phyloP scores from a whole-genome alignment of 1,140 invertebrate species.

The Zaprionus capensis region DNA sequence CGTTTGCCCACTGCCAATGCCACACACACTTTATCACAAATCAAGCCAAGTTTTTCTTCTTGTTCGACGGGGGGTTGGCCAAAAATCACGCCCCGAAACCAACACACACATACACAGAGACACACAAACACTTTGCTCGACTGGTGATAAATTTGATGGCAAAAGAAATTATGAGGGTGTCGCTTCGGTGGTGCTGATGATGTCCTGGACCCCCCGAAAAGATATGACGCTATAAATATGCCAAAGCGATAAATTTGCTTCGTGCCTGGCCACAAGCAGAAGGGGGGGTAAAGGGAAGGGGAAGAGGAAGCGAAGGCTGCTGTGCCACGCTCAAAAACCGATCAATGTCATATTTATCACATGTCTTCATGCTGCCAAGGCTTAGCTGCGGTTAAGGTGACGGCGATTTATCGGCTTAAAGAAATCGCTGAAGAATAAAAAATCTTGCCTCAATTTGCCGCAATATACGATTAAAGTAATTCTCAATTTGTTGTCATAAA shows the following conservation, averaged over 20 bases:
- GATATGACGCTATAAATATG: slow-evolving; percentile 80
- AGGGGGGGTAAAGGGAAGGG: not conserved
- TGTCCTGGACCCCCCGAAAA: slow-evolving; percentile 71
- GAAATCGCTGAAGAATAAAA: not conserved
- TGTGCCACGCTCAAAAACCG: slow-evolving; percentile 70
- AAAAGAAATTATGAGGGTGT: slow-evolving; percentile 79
- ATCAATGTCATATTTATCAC: slow-evolving; percentile 83
- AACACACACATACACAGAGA: not conserved
- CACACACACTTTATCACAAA: slow-evolving; percentile 79
- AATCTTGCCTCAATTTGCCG: no score
- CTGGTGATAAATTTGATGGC: slow-evolving; percentile 78
- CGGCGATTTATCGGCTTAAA: slow-evolving; percentile 41
- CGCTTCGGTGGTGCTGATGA: slow-evolving; percentile 56
- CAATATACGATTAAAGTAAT: slow-evolving; percentile 56
- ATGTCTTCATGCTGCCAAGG: slow-evolving; percentile 41
- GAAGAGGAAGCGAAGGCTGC: not conserved
- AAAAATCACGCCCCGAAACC: slow-evolving; percentile 65
- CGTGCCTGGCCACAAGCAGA: slow-evolving; percentile 15
- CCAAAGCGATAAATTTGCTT: slow-evolving; percentile 72
- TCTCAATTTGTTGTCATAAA: slow-evolving; percentile 63
- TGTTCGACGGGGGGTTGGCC: slow-evolving; percentile 25
- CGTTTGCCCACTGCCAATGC: slow-evolving; percentile 56
- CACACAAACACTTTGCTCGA: slow-evolving; percentile 32
- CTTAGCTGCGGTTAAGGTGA: slow-evolving; percentile 37
- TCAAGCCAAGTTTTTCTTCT: slow-evolving; percentile 69